Conservation (phyloP, 2,888 invertebrate species). For the Desoria tigrina region DNA sequence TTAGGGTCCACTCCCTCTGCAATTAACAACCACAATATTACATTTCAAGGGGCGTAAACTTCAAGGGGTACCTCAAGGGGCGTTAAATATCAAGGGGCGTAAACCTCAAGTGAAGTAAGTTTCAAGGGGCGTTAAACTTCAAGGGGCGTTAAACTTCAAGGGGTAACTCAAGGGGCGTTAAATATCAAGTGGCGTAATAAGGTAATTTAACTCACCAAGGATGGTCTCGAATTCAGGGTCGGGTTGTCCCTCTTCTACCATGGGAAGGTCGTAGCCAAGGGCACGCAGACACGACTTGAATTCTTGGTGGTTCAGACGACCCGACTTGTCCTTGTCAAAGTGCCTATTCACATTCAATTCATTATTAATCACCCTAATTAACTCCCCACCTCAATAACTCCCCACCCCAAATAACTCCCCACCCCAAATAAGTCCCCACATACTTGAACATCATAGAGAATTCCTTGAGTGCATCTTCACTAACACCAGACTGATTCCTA, state of each 20-base stretch:
- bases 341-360: too few species aligned
- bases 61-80: too few species aligned
- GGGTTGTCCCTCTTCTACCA: conserved; percentile 98
- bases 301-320: conserved; percentile 95
- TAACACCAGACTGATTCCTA: conserved; percentile 89
- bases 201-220: conserved; percentile 73
- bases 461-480: conserved; percentile 95
- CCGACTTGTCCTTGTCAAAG: conserved; percentile 99
- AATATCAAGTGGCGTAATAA: too few species aligned
- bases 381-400: too few species aligned
- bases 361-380: too few species aligned
- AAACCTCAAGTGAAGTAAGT: background rate
- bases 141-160: too few species aligned
- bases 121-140: too few species aligned
- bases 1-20: conserved; percentile 85
- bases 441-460: conserved; percentile 99
- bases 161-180: too few species aligned
- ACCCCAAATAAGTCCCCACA: too few species aligned
- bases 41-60: background rate
- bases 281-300: conserved; percentile 99
- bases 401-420: too few species aligned
- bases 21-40: conserved; percentile 44
- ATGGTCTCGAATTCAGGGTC: conserved; percentile 99
- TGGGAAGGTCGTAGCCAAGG: conserved; percentile 97
- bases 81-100: too few species aligned